These are phyloP conservation scores for Hipparchia sbordonii DNA, from an alignment of 2,888 invertebrate species.

Conservation along the genomic window DNA sequence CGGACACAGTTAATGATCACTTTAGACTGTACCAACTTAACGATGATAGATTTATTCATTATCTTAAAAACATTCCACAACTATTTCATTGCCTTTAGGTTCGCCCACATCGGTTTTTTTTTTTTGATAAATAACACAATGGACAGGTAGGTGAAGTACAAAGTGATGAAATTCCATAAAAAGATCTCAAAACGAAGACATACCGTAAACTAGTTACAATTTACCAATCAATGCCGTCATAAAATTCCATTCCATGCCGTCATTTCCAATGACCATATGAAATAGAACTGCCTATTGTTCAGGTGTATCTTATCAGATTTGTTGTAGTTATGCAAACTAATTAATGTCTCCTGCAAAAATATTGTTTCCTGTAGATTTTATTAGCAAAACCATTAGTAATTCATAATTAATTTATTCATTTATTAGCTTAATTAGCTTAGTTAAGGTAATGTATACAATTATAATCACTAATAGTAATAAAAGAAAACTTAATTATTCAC, in stretches of 20 bases:
- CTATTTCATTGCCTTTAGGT: no score
- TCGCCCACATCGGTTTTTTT: background rate
- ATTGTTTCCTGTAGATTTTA: background rate
- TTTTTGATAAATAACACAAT: no score
- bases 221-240: background rate
- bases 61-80: slow-evolving; percentile 11
- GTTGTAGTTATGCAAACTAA: background rate
- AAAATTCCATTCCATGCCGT: background rate
- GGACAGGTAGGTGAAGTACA: no score
- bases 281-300: background rate
- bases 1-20: slow-evolving; percentile 26
- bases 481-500: background rate
- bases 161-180: background rate
- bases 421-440: no score
- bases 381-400: no score
- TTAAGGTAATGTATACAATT: no score
- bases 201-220: background rate
- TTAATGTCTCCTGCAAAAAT: background rate
- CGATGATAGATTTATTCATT: slow-evolving; percentile 11
- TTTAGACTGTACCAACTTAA: slow-evolving; percentile 8
- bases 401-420: no score
- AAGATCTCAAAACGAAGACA: background rate
- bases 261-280: background rate
- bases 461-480: no score
- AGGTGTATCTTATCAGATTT: background rate